phyloP scores from a whole-genome alignment of 1,140 invertebrate genomes.

The Pseudobourletiella spinata region DNA sequence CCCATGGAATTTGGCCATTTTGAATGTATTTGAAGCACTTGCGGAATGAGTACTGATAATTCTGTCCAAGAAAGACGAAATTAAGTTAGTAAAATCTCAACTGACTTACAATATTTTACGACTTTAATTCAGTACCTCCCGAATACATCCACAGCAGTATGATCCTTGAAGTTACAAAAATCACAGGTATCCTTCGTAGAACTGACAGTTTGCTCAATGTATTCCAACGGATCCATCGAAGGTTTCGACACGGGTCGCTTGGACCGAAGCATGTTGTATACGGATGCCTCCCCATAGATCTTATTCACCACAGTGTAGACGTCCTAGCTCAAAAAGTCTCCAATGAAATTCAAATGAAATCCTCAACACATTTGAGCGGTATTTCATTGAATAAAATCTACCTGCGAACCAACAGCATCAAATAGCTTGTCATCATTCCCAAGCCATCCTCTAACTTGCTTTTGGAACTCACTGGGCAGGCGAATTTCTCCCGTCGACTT shows the following conservation, averaged over 20 bases:
- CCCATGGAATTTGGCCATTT: constrained; percentile 45
- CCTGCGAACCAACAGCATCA: constrained; percentile 23
- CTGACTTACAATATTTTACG: too few relatives aligned
- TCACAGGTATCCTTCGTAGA: constrained; percentile 38
- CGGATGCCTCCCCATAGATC: constrained; percentile 41
- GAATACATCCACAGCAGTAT: constrained; percentile 42
- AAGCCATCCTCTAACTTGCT: constrained; percentile 28
- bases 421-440: constrained; percentile 19
- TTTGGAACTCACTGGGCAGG: constrained; percentile 21
- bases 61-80: constrained; percentile 27
- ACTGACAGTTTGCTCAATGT: constrained; percentile 34
- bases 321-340: constrained; percentile 27
- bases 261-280: constrained; percentile 43
- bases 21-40: constrained; percentile 46
- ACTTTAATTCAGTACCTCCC: constrained; percentile 34
- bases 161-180: constrained; percentile 40
- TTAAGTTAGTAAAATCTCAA: too few relatives aligned
- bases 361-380: neutral
- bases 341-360: neutral
- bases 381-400: constrained; percentile 6
- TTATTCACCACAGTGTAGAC: constrained; percentile 40
- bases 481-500: constrained; percentile 1
- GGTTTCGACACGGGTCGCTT: constrained; percentile 38
- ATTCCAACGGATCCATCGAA: constrained; percentile 15
- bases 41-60: constrained; percentile 41